Base-by-base conservation (phyloP, 2,888 invertebrate species). In the Anticlea derivata region DNA sequence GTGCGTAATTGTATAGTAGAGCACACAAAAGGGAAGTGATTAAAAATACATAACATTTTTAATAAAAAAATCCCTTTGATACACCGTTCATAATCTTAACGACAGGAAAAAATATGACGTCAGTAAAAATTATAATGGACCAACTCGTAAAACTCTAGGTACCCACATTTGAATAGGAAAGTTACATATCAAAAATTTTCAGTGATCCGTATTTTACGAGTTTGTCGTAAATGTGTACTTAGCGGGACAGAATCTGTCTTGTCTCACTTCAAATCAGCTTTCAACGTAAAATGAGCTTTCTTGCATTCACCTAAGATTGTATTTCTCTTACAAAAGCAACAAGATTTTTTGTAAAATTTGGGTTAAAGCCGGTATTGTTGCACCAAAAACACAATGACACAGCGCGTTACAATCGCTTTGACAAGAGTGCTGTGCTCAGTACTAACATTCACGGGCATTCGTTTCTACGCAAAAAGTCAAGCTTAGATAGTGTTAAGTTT, bases 141-240 rank as follows among this genome's bases (percentile, higher is more conserved):
- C 68, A 67, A 68, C 74, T 87, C 89, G 86, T 89, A 88, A 90
- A 87, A 70, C 46, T 51, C 31, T 46, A 23, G 44, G 44, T 51
- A 51, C 70, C 73, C 63, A 66, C 82, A 87, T 90, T 90, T 90
- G 90, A 90, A 90, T 90, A 88, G 86, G 79, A 87, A 82, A 83
- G 88, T 89, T 83, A 89, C 90, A 88, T 89, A 89, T 90, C 90
- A 89, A 90, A 90, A 89, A 89, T 87, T 87, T 86, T 87, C 90
- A 88, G 80, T 87, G 88, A 90, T 88, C 89, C 89, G 87, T 88
- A 80, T 83, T 90, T 90, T 90, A 90, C 86, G 89, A 87, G 84
- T 75, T 74, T 68, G 82, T 88, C 90, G 86, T 90, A 90, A 89
- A 89, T 80, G 83, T 82, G 83, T 88, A 85, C 87, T 89, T 86